Base-by-base conservation (phyloP, 2,888 invertebrate genomes). In the Drosophila pseudotakahashii region DNA sequence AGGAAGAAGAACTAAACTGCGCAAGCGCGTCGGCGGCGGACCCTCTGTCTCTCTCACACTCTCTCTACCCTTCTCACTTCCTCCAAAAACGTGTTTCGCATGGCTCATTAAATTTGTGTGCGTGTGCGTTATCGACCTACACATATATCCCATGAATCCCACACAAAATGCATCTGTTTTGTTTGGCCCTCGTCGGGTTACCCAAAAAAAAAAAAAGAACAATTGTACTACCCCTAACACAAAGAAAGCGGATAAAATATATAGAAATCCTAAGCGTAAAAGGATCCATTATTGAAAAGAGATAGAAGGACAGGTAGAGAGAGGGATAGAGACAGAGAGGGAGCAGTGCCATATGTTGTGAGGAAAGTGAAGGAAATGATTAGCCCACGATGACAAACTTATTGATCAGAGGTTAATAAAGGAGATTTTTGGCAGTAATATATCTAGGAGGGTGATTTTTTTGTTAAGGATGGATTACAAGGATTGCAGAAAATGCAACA, bases 121-220 rank as follows among this genome's bases (percentile, higher is more conserved):
- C 55, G 53, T 61, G 67, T 32, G 66, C 66, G 60, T 48, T 73
- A 76, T 73, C 72, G 72, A 75, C 71, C 75, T 70, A 81, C 39
- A n/a, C 39, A 58, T 41, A 37, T 39, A 61, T 7, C 57, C 10
- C 10, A 2, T 5, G 10, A 53, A 57, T 32, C 64, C 62, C 64
- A 62, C 57, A 66, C 66, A 52, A 66, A 52, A 79, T 85, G 82
- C 82, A 85, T 82, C 85, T 82, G 82, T 79, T 82, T 81, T 72
- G 76, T 74, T 73, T 64, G 23, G 48, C 36, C 50, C 60, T 70
- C 69, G 69, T 63, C 47, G 70, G 57, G 39, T 70, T 68, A 59
- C 62, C 67, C 72, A 14, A 54, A 61, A 68, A 61, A n/a, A n/a
- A n/a, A 71, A 61, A 70, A 73, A 61, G 66, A 72, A 77, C 81